Evolutionary conservation across 2,888 invertebrate species (phyloP), one percentile per base, ranked within the genome.

Genomic region (Liposcelis brunnea): DNA sequence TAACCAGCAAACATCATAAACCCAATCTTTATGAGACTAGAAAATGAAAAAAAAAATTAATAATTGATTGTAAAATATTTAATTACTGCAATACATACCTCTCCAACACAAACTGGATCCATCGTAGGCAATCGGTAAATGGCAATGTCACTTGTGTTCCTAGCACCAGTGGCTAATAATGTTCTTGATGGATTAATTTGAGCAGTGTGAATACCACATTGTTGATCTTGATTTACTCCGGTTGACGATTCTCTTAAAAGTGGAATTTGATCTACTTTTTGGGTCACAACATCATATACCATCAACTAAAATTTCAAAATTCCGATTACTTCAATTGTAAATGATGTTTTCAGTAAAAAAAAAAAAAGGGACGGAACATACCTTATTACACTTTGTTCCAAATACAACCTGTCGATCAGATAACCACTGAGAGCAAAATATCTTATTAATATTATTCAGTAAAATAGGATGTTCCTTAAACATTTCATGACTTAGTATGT

Each of bases 301-400:
- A 91, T 82, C 51, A 94, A 64, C 80, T 86, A 62, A 37, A 63
- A 62, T 49, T 46, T 18, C 16, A 11, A 11, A 31, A 31, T 8
- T 31, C 8, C 8, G 10, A 32, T 32, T 11, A 32, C 10, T 32
- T 11, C 32, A 32, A n/a, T 32, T n/a, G 32, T 32, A n/a, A 32
- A n/a, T 32, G 10, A 10, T n/a, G 10, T 11, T 11, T 10, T 11
- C 10, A 11, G 32, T 11, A 10, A 11, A n/a, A 32, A n/a, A 10
- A 32, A 32, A 11, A 32, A 32, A 32, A 32, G n/a, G 32, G 32
- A n/a, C n/a, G 10, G 10, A 36, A 43, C 53, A 55, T 61, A 86
- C 85, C 75, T 90, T 91, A 67, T 94, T 94, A 66, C 95, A 94
- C 64, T 95, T 95, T 43, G 94, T 94, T 45, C 94, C 95, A 62